phyloP scores from a whole-genome alignment of 1,140 invertebrate species.

The Papilio dardanus region DNA sequence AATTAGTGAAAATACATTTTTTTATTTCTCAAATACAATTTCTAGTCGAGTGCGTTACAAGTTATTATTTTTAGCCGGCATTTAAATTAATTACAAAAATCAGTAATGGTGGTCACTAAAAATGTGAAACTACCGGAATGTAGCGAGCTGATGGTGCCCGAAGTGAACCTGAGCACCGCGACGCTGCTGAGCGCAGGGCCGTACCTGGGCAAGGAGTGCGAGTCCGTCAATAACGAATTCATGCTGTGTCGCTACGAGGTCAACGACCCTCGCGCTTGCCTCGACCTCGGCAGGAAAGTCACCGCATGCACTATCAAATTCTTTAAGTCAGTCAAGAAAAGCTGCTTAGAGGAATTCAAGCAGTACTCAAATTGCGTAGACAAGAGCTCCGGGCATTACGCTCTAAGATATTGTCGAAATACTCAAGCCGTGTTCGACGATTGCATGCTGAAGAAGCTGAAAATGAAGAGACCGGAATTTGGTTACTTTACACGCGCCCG shows the following conservation, averaged over 20 bases:
- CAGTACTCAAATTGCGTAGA: slow-evolving; percentile 95
- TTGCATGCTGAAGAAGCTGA: slow-evolving; percentile 92
- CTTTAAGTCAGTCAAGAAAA: slow-evolving; percentile 92
- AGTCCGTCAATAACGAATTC: slow-evolving; percentile 96
- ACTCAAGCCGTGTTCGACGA: slow-evolving; percentile 93
- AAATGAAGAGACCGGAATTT: slow-evolving; percentile 90
- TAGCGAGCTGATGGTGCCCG: slow-evolving; percentile 90
- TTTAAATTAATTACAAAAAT: neutral
- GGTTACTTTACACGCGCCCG: slow-evolving; percentile 93
- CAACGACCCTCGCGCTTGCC: slow-evolving; percentile 92
- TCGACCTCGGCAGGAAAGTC: slow-evolving; percentile 94
- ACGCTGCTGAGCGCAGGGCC: slow-evolving; percentile 91
- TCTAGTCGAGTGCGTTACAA: neutral
- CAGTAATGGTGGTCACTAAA: slow-evolving; percentile 86
- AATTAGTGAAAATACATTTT: neutral
- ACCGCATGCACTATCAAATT: slow-evolving; percentile 95
- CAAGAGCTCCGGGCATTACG: slow-evolving; percentile 86
- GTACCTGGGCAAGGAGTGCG: slow-evolving; percentile 95
- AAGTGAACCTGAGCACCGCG: slow-evolving; percentile 92
- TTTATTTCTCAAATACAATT: neutral
- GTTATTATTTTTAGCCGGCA: neutral
- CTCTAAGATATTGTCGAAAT: slow-evolving; percentile 89
- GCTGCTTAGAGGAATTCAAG: slow-evolving; percentile 92
- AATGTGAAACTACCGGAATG: slow-evolving; percentile 88
- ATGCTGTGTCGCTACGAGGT: slow-evolving; percentile 94